Percentiles rank a stretch among this genome's conserved stretches.
Evolutionary conservation across 2,113 vertebrate species (phyloP).

Genomic region (Caranx ignobilis): DNA sequence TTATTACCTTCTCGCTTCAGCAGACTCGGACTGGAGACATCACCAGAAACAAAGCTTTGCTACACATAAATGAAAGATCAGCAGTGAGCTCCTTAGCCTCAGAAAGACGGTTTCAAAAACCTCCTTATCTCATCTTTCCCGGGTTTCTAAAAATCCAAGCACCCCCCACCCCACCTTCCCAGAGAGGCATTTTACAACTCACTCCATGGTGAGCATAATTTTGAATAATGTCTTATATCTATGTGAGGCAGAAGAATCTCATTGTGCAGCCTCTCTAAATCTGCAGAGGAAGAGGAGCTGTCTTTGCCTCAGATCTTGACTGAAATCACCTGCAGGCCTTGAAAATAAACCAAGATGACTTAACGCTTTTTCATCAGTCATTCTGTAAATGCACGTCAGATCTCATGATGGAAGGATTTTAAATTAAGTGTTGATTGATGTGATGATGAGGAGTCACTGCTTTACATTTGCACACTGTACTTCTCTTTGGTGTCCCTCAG

Average conservation of each 20-base stretch:
- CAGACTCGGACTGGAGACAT: slow-evolving; percentile 4
- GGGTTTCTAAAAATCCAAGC: background rate
- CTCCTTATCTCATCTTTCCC: slow-evolving; percentile 9
- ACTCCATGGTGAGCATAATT: background rate
- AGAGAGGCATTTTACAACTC: background rate
- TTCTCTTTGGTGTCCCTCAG: no score
- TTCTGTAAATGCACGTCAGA: background rate
- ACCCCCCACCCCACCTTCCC: background rate
- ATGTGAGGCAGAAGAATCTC: background rate
- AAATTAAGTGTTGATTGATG: no score
- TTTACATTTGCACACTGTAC: no score
- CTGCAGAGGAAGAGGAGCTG: background rate
- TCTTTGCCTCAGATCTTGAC: background rate
- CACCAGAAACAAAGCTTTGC: slow-evolving; percentile 17
- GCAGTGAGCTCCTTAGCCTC: background rate
- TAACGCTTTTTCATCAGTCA: slow-evolving; percentile 13
- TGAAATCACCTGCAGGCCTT: slow-evolving; percentile 13
- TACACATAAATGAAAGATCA: slow-evolving; percentile 15
- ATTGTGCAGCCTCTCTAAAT: background rate
- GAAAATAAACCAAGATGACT: background rate
- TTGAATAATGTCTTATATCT: background rate
- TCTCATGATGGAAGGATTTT: background rate
- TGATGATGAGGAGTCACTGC: no score
- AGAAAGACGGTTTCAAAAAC: background rate
- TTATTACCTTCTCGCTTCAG: slow-evolving; percentile 21